Conservation (phyloP, 2,888 invertebrate genomes). For the Acanthococcus lagerstroemiae region DNA sequence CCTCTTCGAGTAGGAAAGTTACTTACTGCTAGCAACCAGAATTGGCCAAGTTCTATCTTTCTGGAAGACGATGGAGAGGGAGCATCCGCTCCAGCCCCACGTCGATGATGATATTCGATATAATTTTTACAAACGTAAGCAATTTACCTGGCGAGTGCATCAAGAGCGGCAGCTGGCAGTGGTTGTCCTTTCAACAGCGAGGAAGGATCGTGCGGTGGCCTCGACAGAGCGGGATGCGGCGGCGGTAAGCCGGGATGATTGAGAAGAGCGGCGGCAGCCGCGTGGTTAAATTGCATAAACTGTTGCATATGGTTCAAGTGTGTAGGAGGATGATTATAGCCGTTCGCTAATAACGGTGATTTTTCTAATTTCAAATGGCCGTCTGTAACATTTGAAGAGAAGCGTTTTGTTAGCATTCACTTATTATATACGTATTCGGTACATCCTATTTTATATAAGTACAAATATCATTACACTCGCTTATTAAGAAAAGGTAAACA, state of each 20-base stretch:
- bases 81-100: background rate
- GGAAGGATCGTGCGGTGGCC: conserved; percentile 31
- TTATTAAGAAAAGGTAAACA: background rate
- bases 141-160: conserved; percentile 73
- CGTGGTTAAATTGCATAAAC: conserved; percentile 45
- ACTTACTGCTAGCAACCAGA: too few species aligned
- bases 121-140: conserved; percentile 21
- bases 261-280: conserved; percentile 48
- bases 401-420: too few species aligned
- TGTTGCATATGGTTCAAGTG: conserved; percentile 86
- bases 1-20: too few species aligned
- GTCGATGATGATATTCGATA: conserved; percentile 2
- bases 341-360: conserved; percentile 81
- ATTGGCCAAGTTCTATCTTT: background rate
- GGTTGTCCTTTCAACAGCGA: conserved; percentile 49
- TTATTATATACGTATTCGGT: too few species aligned
- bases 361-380: conserved; percentile 75
- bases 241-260: conserved; percentile 49
- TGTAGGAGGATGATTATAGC: conserved; percentile 87
- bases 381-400: conserved; percentile 49
- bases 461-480: too few species aligned
- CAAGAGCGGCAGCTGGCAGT: conserved; percentile 48
- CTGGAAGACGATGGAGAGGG: background rate
- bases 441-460: too few species aligned
- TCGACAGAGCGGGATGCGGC: conserved; percentile 62